Base-by-base conservation (phyloP, 2,113 vertebrate genomes). In the Xenopus borealis region DNA sequence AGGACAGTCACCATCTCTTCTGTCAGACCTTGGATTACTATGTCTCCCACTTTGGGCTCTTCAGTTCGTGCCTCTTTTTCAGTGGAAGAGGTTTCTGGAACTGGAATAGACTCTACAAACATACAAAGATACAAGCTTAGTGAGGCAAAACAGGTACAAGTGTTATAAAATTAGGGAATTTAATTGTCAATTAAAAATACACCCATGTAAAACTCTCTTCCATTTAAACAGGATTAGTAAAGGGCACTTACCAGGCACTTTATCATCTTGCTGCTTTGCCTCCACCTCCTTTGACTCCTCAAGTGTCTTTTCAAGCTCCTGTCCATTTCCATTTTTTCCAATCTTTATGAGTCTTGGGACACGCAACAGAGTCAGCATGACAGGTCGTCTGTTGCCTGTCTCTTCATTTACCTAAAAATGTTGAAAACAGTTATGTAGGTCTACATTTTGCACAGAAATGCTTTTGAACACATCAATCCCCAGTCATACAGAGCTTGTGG, bases 1-100 rank as follows among this genome's bases (percentile, higher is more conserved):
- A 97, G 89, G 78, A 96, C 84, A 0, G 94, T 95, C 81, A 93
- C 94, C 94, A 95, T 95, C 81, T 97, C 95, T 73, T 94, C 95
- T 0, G 92, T 90, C 80, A 97, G 85, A 19, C 95, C 95, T 79
- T 94, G 90, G 55, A 97, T 94, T 45, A 94, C 89, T 46, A 94
- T 93, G 46, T 88, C 88, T 1, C 81, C 85, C 0, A 80, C 69
- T 80, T 83, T 80, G 81, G 86, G 69, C 71, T 88, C 85, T 73
- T 85, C 86, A 10, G 80, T 16, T 16, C 62, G 80, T 17, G 69
- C 1, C 40, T 79, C 47, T 83, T 85, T 72, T 81, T 87, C 83
- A 79, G 81, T 23, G 16, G 72, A 62, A 16, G 80, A 45, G 76
- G 7, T 75, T 14, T 88, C 85, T 13, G 88, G 45, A 27, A 81